These are phyloP conservation scores for Oscheius myriophilus DNA, from an alignment of 2,888 invertebrate species.

Conservation along the genomic window DNA sequence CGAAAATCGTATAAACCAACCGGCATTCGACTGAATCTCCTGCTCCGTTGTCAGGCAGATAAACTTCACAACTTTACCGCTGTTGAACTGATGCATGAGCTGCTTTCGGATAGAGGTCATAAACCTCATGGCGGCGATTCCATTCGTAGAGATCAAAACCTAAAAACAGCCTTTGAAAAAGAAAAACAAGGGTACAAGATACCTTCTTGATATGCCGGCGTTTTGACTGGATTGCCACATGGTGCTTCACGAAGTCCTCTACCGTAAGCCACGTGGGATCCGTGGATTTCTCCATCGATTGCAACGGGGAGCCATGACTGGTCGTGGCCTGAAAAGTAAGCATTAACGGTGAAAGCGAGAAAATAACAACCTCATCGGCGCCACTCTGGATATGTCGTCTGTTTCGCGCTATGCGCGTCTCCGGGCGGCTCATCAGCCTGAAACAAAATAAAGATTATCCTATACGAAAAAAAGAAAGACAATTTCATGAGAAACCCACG, in stretches of 20 bases:
- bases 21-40: slow-evolving; percentile 67
- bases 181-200: not conserved
- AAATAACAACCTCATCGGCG: not conserved
- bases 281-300: no score
- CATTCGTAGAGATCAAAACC: slow-evolving; percentile 69
- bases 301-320: slow-evolving; percentile 38
- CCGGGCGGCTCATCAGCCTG: slow-evolving; percentile 16
- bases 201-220: slow-evolving; percentile 61
- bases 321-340: slow-evolving; percentile 33
- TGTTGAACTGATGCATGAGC: slow-evolving; percentile 56
- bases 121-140: slow-evolving; percentile 69
- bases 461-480: no score
- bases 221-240: slow-evolving; percentile 52
- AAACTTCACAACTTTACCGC: slow-evolving; percentile 66
- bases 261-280: slow-evolving; percentile 40
- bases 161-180: slow-evolving; percentile 33
- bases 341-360: not conserved
- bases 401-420: slow-evolving; percentile 3
- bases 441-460: no score
- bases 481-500: no score
- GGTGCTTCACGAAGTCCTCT: slow-evolving; percentile 58
- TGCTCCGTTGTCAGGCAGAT: slow-evolving; percentile 67
- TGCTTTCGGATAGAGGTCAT: slow-evolving; percentile 63
- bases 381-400: slow-evolving; percentile 11
- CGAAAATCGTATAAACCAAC: slow-evolving; percentile 35